A percentile compares a stretch with the other conserved stretches of the same genome.
Evolutionary conservation across 2,888 invertebrate species (phyloP).

Genomic region (Geotrupes spiniger): DNA sequence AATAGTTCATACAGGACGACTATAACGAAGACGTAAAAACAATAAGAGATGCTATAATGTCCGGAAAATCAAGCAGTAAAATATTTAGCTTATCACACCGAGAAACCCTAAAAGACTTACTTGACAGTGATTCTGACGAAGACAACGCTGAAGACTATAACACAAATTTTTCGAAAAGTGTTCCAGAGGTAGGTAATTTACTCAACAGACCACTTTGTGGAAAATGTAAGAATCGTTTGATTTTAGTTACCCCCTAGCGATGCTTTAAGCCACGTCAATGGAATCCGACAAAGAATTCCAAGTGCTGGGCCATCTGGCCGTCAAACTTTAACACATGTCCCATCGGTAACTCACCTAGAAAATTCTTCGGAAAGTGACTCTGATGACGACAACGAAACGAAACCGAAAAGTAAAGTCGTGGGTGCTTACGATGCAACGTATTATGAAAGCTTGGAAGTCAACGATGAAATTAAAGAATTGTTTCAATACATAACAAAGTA

Average conservation of each 20-base stretch:
- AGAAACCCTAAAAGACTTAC: conserved; percentile 7
- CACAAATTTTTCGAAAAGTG: neutral
- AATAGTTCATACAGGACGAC: neutral
- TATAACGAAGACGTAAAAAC: neutral
- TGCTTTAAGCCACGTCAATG: conserved; percentile 18
- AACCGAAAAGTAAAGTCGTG: conserved; percentile 32
- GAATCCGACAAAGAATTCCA: conserved; percentile 19
- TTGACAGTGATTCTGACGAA: conserved; percentile 14
- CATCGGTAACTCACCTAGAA: conserved; percentile 21
- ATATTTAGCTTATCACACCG: conserved; percentile 7
- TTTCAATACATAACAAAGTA: conserved; percentile 91
- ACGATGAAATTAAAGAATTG: conserved; percentile 83
- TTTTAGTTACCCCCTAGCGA: conserved; percentile 11
- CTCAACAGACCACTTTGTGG: neutral
- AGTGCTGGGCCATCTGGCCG: conserved; percentile 36
- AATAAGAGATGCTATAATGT: neutral
- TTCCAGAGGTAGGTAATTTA: conserved; percentile 5
- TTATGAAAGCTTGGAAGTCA: conserved; percentile 78
- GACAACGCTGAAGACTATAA: neutral
- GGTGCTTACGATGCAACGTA: conserved; percentile 78
- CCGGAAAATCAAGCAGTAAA: neutral
- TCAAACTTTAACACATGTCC: conserved; percentile 29
- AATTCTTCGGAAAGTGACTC: conserved; percentile 39
- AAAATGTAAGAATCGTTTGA: neutral
- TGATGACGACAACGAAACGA: conserved; percentile 34